Percentiles rank a stretch among this genome's conserved stretches.
Conservation (phyloP, 2,888 invertebrate genomes). For the Netelia fuscicornis region DNA sequence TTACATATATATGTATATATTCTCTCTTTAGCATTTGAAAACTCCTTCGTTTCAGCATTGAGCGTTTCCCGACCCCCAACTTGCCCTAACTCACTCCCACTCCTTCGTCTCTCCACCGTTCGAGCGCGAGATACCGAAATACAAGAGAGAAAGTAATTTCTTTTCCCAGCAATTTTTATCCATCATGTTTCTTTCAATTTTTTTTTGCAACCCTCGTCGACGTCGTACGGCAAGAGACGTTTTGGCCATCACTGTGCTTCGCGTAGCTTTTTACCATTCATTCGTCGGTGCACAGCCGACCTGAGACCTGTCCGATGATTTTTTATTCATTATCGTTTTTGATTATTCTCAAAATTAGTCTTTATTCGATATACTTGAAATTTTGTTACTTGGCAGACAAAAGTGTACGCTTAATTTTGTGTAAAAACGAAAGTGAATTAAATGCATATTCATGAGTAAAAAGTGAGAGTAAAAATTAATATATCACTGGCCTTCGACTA, state of each 20-base stretch:
- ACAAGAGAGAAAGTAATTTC: constrained; percentile 79
- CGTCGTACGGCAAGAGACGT: constrained; percentile 6
- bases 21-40: constrained; percentile 53
- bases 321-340: constrained; percentile 12
- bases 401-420: not conserved
- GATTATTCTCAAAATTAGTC: not conserved
- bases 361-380: not conserved
- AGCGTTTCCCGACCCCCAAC: constrained; percentile 34
- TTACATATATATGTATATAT: constrained; percentile 12
- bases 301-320: not conserved
- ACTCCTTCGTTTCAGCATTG: constrained; percentile 61
- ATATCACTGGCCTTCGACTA: too few relatives aligned
- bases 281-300: not conserved
- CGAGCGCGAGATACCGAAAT: constrained; percentile 75
- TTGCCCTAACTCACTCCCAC: constrained; percentile 6
- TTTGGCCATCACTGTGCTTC: constrained; percentile 25
- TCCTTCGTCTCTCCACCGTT: constrained; percentile 52
- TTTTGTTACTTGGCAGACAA: not conserved
- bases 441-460: too few relatives aligned
- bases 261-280: constrained; percentile 21
- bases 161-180: constrained; percentile 76
- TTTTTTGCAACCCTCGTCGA: constrained; percentile 52
- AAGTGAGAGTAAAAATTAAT: too few relatives aligned
- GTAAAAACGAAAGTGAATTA: too few relatives aligned
- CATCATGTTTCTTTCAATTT: constrained; percentile 49